Conservation (phyloP, 2,113 vertebrate species). For the Potamarius usumacintae region DNA sequence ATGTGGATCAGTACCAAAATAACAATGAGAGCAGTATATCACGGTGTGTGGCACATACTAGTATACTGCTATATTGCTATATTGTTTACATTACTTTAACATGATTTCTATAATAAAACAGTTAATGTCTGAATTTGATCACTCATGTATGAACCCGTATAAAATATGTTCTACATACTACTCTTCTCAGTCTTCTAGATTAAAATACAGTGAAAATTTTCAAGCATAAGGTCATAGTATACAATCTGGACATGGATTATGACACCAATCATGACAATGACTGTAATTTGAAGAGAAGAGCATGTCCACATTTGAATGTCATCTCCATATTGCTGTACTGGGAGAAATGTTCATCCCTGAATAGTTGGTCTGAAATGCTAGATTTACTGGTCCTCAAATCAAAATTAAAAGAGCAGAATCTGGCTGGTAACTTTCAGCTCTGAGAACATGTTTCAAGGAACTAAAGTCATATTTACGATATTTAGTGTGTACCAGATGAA, state of each 20-base stretch:
- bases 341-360: background rate
- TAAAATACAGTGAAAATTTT: background rate
- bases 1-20: background rate
- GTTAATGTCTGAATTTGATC: background rate
- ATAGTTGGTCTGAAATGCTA: background rate
- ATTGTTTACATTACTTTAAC: background rate
- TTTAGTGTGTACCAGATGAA: too few relatives aligned
- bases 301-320: background rate
- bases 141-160: background rate
- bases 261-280: too few relatives aligned
- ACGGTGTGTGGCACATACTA: background rate
- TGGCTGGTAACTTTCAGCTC: too few relatives aligned
- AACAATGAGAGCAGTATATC: background rate
- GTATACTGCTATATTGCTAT: background rate
- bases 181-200: background rate
- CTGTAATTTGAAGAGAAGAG: too few relatives aligned
- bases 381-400: too few relatives aligned
- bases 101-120: background rate
- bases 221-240: background rate
- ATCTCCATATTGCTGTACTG: background rate
- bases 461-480: background rate
- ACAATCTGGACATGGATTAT: background rate
- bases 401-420: too few relatives aligned
- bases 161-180: background rate
- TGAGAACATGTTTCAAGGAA: background rate